Conservation (phyloP, 1,140 invertebrate genomes). For the Cheumatopsyche charites region DNA sequence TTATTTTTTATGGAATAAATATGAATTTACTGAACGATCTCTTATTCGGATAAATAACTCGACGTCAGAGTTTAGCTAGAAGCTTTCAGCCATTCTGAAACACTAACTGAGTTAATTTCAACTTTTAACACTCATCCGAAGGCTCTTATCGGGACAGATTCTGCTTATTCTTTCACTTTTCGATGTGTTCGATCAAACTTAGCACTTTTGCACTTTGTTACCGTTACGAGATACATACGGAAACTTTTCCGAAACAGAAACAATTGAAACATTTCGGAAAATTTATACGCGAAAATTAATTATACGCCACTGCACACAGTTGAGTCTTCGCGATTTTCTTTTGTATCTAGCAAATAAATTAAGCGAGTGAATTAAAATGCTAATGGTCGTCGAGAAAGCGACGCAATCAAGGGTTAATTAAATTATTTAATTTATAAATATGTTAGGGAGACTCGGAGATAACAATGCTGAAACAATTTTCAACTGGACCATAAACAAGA, state of each 20-base stretch:
- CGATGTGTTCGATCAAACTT: background rate
- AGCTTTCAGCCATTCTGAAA: constrained; percentile 8
- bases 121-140: background rate
- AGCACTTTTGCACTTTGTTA: background rate
- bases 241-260: no score
- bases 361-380: constrained; percentile 14
- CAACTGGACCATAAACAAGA: no score
- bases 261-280: background rate
- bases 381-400: constrained; percentile 2
- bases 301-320: background rate
- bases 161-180: background rate
- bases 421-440: constrained; percentile 11
- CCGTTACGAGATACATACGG: no score
- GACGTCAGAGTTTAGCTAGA: constrained; percentile 1
- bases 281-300: background rate
- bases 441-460: background rate
- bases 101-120: constrained; percentile 18
- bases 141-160: background rate
- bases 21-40: background rate
- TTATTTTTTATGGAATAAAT: no score
- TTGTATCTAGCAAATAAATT: constrained; percentile 9
- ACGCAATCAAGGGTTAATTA: constrained; percentile 13
- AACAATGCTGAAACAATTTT: no score
- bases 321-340: background rate
- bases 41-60: background rate